Conservation (phyloP, 2,888 invertebrate species). For the Tromatobia lineatoria region DNA sequence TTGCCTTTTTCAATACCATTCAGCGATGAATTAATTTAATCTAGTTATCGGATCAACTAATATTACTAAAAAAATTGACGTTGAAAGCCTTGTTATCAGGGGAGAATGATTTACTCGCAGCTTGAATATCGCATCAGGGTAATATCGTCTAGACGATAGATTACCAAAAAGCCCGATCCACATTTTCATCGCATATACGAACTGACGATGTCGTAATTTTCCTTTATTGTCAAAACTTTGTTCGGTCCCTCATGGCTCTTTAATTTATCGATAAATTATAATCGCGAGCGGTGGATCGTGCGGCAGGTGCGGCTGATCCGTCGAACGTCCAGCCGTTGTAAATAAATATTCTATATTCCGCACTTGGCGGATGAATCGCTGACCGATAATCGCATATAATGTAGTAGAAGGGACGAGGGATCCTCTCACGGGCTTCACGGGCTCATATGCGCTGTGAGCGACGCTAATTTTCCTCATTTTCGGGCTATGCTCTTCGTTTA, state of each 20-base stretch:
- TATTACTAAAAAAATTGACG: neutral
- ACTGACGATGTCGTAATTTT: constrained; percentile 39
- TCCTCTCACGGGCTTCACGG: constrained; percentile 32
- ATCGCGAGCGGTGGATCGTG: constrained; percentile 63
- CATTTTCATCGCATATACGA: neutral
- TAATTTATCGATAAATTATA: constrained; percentile 78
- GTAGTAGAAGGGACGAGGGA: constrained; percentile 37
- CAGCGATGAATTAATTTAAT: neutral
- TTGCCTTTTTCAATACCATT: too few relatives aligned
- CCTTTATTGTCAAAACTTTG: constrained; percentile 52
- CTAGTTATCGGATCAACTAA: neutral
- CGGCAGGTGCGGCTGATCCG: constrained; percentile 78
- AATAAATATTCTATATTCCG: constrained; percentile 77
- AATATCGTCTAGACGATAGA: constrained; percentile 32
- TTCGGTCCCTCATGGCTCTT: constrained; percentile 63
- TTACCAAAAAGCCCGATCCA: constrained; percentile 16
- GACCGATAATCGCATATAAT: constrained; percentile 66
- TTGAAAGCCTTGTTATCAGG: neutral
- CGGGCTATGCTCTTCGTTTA: constrained; percentile 64
- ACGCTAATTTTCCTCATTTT: constrained; percentile 65
- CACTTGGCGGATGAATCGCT: constrained; percentile 73
- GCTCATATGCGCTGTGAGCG: constrained; percentile 46
- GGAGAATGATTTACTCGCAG: neutral
- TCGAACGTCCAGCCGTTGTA: constrained; percentile 69
- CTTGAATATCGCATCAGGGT: constrained; percentile 8